A percentile compares a stretch with the other conserved stretches of the same genome.
Evolutionary conservation across 2,113 vertebrate species (phyloP).

Genomic region (Antechinus stuartii): DNA sequence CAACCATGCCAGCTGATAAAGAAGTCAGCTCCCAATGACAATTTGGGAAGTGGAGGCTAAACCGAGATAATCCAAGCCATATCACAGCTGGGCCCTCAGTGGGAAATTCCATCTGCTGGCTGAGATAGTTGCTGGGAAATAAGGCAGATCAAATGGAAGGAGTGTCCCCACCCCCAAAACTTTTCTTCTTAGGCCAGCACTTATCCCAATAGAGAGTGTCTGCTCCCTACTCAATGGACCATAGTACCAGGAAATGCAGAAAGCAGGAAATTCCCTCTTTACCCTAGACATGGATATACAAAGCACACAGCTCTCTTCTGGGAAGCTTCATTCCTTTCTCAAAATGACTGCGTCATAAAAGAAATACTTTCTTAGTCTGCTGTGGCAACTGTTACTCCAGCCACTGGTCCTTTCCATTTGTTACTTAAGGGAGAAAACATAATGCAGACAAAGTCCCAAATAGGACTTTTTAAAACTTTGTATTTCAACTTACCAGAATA

Average conservation of each 20-base stretch:
- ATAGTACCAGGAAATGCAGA: neutral
- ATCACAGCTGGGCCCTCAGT: neutral
- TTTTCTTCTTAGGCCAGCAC: constrained; percentile 16
- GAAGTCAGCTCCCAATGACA: neutral
- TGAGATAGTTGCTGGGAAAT: constrained; percentile 13
- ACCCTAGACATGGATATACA: neutral
- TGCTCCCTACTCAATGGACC: neutral
- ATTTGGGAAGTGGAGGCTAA: neutral
- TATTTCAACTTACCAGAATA: neutral
- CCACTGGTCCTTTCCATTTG: neutral
- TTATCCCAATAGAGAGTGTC: neutral
- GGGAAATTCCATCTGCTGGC: neutral
- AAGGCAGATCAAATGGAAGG: fast-evolving
- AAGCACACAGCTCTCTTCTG: neutral
- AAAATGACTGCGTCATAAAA: neutral
- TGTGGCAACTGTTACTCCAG: neutral
- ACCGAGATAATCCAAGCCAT: neutral
- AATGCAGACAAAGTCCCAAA: neutral
- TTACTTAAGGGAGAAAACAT: constrained; percentile 3
- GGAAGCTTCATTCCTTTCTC: neutral
- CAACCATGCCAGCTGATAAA: neutral
- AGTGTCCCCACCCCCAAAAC: neutral
- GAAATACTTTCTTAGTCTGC: neutral
- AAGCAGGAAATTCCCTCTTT: neutral
- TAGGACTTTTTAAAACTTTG: neutral